phyloP scores from a whole-genome alignment of 2,113 vertebrate genomes.

The Eira barbara region DNA sequence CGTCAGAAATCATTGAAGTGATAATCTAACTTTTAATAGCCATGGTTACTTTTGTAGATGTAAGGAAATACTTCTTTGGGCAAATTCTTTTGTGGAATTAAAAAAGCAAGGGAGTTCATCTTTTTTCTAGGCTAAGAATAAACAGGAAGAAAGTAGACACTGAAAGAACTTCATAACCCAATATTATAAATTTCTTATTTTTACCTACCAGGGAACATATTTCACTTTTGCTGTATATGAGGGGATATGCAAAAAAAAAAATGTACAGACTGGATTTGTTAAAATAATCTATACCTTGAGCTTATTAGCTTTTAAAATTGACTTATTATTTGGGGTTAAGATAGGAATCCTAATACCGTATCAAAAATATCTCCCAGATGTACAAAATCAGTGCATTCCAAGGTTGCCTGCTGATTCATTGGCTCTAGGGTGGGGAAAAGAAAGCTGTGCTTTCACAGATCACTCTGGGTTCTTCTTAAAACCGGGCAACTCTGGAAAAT shows the following conservation, averaged over 20 bases:
- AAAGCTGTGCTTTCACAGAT: background rate
- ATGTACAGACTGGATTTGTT: background rate
- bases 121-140: conserved; percentile 38
- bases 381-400: background rate
- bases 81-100: conserved; percentile 32
- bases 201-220: background rate
- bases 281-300: background rate
- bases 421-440: background rate
- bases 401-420: background rate
- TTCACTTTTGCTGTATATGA: background rate
- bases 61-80: conserved; percentile 41
- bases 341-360: background rate
- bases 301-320: conserved; percentile 20
- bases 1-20: conserved; percentile 38
- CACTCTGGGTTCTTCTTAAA: background rate
- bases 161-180: conserved; percentile 43
- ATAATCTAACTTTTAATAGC: conserved; percentile 46
- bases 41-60: conserved; percentile 32
- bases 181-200: conserved; percentile 3
- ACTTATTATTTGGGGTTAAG: conserved; percentile 24
- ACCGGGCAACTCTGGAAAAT: background rate
- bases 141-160: background rate
- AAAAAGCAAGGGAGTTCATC: conserved; percentile 19
- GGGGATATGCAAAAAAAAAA: background rate
- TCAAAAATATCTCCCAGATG: conserved; percentile 4